Conservation (phyloP, 2,797 vertebrate genomes). For the Fratercula arctica region DNA sequence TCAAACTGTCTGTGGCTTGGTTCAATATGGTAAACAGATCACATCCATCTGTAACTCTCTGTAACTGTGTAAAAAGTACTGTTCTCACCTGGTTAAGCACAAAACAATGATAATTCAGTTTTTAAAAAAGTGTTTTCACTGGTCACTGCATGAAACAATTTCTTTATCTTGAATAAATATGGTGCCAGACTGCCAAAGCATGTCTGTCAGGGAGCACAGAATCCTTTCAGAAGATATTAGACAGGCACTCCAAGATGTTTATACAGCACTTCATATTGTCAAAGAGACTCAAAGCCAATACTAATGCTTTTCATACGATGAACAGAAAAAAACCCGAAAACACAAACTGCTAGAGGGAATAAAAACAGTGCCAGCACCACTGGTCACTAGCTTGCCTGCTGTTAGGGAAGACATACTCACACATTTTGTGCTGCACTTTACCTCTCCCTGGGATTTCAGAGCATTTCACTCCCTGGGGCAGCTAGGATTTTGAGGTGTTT, state of each 20-base stretch:
- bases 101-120: neutral
- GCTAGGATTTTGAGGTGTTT: neutral
- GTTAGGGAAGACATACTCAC: neutral
- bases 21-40: neutral
- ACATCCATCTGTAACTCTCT: neutral
- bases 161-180: slow-evolving; percentile 37
- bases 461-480: neutral
- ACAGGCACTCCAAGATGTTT: slow-evolving; percentile 34
- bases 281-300: slow-evolving; percentile 30
- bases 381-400: neutral
- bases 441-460: neutral
- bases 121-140: neutral
- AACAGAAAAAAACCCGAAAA: neutral
- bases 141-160: slow-evolving; percentile 8
- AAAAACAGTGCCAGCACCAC: neutral
- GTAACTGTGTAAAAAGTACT: neutral
- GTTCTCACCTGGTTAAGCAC: neutral
- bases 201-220: slow-evolving; percentile 31
- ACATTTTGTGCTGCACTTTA: neutral
- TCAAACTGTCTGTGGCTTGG: neutral
- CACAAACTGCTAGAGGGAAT: neutral
- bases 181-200: slow-evolving; percentile 32
- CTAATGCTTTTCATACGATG: slow-evolving; percentile 19
- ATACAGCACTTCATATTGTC: slow-evolving; percentile 10
- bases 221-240: slow-evolving; percentile 35